A percentile compares a stretch with the other conserved stretches of the same genome.
Evolutionary conservation across 1,140 invertebrate genomes (phyloP).

Genomic region (Eupristina koningsbergeri): DNA sequence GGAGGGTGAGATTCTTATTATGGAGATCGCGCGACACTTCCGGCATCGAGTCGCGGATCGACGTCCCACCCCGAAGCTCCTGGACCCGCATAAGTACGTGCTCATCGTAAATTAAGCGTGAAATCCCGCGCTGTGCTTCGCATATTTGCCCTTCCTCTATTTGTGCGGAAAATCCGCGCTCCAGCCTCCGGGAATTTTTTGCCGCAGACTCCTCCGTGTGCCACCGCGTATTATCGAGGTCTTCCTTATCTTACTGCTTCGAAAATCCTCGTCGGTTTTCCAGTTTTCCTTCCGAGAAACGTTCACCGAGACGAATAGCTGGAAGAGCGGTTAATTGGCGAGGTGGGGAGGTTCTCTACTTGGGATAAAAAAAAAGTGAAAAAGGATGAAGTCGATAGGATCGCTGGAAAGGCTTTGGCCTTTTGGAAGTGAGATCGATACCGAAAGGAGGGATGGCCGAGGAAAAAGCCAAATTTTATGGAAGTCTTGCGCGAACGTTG

Average conservation of each 20-base stretch:
- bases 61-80: not conserved
- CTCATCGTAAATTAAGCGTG: conserved; percentile 70
- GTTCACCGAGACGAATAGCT: no score
- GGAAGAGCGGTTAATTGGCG: not conserved
- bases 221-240: not conserved
- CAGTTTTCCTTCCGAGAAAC: no score
- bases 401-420: not conserved
- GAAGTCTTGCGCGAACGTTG: not conserved
- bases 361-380: no score
- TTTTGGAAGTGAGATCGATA: not conserved
- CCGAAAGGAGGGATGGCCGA: not conserved
- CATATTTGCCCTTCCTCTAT: conserved; percentile 60
- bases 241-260: no score
- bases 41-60: not conserved
- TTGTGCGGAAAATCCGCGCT: not conserved
- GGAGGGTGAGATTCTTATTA: not conserved
- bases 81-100: not conserved
- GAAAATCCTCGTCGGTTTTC: no score
- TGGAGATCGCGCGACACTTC: not conserved
- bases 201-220: not conserved
- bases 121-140: conserved; percentile 67
- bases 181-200: not conserved
- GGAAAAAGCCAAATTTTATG: conserved; percentile 16
- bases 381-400: no score
- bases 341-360: no score